Percentiles rank a stretch among this genome's conserved stretches.
These are phyloP conservation scores for Drosophila athabasca DNA, from an alignment of 1,140 invertebrate genomes.

Conservation along the genomic window DNA sequence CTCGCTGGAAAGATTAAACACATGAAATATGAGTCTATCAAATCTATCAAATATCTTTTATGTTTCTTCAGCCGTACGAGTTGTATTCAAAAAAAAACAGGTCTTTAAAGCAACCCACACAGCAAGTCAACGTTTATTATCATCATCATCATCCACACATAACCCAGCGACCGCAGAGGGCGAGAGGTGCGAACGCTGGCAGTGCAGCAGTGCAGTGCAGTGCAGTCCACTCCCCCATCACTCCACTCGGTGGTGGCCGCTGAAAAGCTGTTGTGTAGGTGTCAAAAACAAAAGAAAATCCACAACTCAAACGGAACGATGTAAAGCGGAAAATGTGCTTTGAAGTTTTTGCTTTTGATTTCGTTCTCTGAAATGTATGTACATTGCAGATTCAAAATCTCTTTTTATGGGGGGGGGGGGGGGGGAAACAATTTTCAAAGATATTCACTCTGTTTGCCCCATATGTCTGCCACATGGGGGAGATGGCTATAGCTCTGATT, in stretches of 20 bases:
- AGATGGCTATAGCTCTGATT: constrained; percentile 15
- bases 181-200: constrained; percentile 66
- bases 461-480: constrained; percentile 49
- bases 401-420: constrained; percentile 57
- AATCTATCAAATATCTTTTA: neutral
- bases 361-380: constrained; percentile 35
- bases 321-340: constrained; percentile 63
- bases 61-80: neutral
- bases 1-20: constrained; percentile 55
- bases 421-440: constrained; percentile 29
- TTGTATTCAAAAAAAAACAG: constrained; percentile 4
- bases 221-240: constrained; percentile 28
- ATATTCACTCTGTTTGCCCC: constrained; percentile 27
- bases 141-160: constrained; percentile 24
- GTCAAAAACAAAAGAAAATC: constrained; percentile 65
- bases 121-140: constrained; percentile 51
- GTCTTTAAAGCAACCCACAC: constrained; percentile 68
- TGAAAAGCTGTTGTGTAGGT: constrained; percentile 62
- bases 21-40: neutral
- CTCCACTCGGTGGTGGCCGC: constrained; percentile 10
- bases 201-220: constrained; percentile 57
- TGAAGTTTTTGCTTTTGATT: constrained; percentile 64
- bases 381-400: constrained; percentile 43
- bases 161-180: constrained; percentile 7
- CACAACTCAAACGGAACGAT: constrained; percentile 45